These are phyloP conservation scores for Papilio polytes DNA, from an alignment of 1,140 invertebrate genomes.

Conservation along the genomic window DNA sequence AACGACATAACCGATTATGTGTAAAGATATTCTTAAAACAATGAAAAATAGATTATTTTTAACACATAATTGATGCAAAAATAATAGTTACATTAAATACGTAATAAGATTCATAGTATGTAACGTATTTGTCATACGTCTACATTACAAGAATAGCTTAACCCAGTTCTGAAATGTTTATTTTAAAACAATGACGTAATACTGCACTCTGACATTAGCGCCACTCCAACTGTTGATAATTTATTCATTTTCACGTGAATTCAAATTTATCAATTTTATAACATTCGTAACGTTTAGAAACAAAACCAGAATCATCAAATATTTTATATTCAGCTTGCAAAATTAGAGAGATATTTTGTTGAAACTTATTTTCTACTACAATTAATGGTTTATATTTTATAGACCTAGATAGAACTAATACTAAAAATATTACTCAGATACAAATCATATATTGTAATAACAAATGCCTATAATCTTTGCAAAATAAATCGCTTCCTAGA, in stretches of 20 bases:
- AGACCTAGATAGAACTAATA: too few relatives aligned
- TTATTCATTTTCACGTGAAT: constrained; percentile 2
- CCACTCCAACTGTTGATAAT: neutral
- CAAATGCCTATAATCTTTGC: too few relatives aligned
- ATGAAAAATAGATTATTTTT: too few relatives aligned
- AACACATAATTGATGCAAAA: neutral
- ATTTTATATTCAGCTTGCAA: too few relatives aligned
- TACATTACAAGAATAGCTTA: constrained; percentile 16
- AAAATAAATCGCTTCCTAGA: too few relatives aligned
- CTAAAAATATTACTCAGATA: too few relatives aligned
- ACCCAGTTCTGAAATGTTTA: constrained; percentile 12
- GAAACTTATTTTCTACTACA: neutral
- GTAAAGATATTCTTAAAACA: too few relatives aligned
- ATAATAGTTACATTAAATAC: neutral
- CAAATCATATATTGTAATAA: too few relatives aligned
- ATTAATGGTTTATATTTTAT: neutral
- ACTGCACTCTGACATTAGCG: constrained; percentile 8
- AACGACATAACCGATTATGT: too few relatives aligned
- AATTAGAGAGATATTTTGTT: too few relatives aligned
- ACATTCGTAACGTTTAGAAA: too few relatives aligned
- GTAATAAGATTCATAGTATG: neutral
- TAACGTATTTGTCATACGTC: neutral
- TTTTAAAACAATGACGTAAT: constrained; percentile 19
- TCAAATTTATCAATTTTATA: neutral
- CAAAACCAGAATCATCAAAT: too few relatives aligned